A percentile compares a stretch with the other conserved stretches of the same genome.
phyloP scores from a whole-genome alignment of 2,797 vertebrate species.

The Hafferia zeledoni region DNA sequence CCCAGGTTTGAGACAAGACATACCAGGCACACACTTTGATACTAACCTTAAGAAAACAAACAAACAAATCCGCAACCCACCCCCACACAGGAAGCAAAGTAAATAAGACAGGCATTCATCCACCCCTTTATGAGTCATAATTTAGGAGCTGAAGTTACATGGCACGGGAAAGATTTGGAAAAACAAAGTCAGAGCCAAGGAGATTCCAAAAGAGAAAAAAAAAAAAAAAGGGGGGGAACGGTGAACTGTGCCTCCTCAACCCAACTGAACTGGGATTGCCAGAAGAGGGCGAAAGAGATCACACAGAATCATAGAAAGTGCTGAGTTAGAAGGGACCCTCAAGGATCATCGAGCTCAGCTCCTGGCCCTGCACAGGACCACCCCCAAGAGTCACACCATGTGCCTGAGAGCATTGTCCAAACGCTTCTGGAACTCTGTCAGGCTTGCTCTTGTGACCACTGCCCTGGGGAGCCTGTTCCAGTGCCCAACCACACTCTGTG shows the following conservation, averaged over 20 bases:
- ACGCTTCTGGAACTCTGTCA: not conserved
- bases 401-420: not conserved
- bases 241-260: not conserved
- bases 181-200: not conserved
- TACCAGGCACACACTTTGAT: not conserved
- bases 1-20: not conserved
- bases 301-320: not conserved
- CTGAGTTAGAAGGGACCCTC: not conserved
- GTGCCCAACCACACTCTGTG: not conserved
- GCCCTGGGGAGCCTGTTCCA: not conserved
- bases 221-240: fast-evolving
- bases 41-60: not conserved
- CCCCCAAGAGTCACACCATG: not conserved
- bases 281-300: constrained; percentile 28
- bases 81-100: not conserved
- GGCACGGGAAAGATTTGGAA: not conserved
- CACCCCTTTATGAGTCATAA: not conserved
- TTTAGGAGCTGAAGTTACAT: not conserved
- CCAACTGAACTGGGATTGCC: not conserved
- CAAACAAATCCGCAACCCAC: not conserved
- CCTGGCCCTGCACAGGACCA: not conserved
- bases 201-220: not conserved
- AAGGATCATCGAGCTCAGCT: not conserved
- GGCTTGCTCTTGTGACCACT: not conserved
- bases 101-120: not conserved